Evolutionary conservation across 1,140 invertebrate genomes (phyloP).

Genomic region (Reticulitermes speratus): DNA sequence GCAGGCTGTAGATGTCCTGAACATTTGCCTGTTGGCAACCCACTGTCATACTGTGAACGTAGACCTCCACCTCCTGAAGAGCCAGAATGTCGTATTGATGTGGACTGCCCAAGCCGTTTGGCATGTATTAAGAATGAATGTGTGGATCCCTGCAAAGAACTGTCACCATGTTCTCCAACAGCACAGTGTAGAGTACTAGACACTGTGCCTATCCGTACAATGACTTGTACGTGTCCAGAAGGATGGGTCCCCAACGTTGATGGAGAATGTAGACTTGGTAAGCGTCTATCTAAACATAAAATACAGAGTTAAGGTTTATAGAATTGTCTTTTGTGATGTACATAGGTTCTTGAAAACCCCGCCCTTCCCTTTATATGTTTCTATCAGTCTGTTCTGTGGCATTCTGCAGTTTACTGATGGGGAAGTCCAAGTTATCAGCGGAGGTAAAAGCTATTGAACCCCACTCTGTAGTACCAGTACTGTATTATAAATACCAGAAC

Average conservation of each 20-base stretch:
- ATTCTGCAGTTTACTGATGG: too few relatives aligned
- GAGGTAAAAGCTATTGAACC: too few relatives aligned
- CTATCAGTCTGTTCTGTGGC: too few relatives aligned
- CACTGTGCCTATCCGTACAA: conserved; percentile 76
- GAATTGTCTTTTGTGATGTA: too few relatives aligned
- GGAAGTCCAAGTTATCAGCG: too few relatives aligned
- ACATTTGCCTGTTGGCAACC: conserved; percentile 70
- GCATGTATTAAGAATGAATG: conserved; percentile 80
- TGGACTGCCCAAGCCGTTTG: conserved; percentile 74
- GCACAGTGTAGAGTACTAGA: conserved; percentile 76
- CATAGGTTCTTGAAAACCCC: too few relatives aligned
- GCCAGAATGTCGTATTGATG: conserved; percentile 74
- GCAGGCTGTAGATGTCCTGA: conserved; percentile 75
- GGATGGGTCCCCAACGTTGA: conserved; percentile 75
- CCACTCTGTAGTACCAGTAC: too few relatives aligned
- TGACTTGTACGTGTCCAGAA: conserved; percentile 81
- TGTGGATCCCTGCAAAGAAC: conserved; percentile 71
- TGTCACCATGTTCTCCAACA: conserved; percentile 69
- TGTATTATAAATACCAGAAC: too few relatives aligned
- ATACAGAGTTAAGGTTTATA: too few relatives aligned
- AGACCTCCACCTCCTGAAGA: conserved; percentile 49
- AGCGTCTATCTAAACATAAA: conserved; percentile 22
- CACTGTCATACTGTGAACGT: conserved; percentile 71
- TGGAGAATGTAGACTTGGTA: conserved; percentile 68
- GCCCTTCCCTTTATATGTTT: too few relatives aligned